Evolutionary conservation across 2,797 vertebrate genomes (phyloP).

Genomic region (Orientallactaga sibirica): DNA sequence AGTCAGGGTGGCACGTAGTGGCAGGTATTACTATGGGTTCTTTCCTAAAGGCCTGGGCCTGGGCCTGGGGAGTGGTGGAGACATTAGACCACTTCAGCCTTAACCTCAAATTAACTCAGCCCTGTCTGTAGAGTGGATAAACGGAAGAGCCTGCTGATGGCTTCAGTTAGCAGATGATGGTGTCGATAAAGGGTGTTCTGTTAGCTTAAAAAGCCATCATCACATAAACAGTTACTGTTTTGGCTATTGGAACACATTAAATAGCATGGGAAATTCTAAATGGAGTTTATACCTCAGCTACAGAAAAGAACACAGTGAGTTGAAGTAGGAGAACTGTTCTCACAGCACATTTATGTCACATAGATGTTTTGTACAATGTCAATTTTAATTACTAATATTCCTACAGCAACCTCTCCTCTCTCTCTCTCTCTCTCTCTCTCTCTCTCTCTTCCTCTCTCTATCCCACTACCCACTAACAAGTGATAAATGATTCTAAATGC

Average conservation of each 20-base stretch:
- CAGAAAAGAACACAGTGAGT: conserved; percentile 6
- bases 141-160: neutral
- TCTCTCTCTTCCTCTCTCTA: neutral
- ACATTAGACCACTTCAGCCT: neutral
- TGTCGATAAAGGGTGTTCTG: neutral
- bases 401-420: neutral
- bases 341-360: neutral
- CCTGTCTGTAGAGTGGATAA: neutral
- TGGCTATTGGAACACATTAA: neutral
- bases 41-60: neutral
- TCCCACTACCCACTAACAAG: neutral
- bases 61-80: neutral
- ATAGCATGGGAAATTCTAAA: conserved; percentile 23
- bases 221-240: neutral
- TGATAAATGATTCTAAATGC: neutral
- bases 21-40: neutral
- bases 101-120: neutral
- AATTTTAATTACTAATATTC: conserved; percentile 35
- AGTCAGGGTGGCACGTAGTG: accelerated
- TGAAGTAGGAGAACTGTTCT: conserved; percentile 10
- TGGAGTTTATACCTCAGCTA: neutral
- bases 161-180: neutral
- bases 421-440: too few species aligned
- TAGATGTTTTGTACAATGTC: neutral
- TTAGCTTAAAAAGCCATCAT: neutral